phyloP scores from a whole-genome alignment of 1,140 invertebrate species.

The Ips nitidus region DNA sequence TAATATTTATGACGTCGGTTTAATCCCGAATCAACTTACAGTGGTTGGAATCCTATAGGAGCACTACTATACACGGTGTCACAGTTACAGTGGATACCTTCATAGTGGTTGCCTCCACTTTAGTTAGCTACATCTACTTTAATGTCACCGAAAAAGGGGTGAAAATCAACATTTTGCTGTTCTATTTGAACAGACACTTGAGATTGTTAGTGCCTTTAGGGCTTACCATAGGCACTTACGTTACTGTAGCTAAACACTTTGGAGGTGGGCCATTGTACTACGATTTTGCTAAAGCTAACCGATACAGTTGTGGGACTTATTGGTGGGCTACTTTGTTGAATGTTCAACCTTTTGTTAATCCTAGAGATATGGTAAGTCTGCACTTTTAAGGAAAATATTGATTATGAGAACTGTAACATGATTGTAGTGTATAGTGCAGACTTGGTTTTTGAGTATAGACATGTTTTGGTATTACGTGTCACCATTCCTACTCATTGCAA shows the following conservation, averaged over 20 bases:
- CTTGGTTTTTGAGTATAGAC: slow-evolving; percentile 68
- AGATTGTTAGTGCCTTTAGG: slow-evolving; percentile 53
- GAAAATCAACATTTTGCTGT: slow-evolving; percentile 45
- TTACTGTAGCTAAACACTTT: slow-evolving; percentile 46
- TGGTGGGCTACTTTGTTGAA: slow-evolving; percentile 54
- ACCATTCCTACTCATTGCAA: slow-evolving; percentile 56
- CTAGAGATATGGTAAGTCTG: slow-evolving; percentile 41
- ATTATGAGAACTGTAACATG: not conserved
- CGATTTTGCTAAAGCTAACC: slow-evolving; percentile 28
- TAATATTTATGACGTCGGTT: slow-evolving; percentile 19
- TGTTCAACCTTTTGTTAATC: slow-evolving; percentile 51
- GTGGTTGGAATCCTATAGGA: slow-evolving; percentile 39
- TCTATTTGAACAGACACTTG: slow-evolving; percentile 48
- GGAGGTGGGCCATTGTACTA: slow-evolving; percentile 52
- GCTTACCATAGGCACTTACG: slow-evolving; percentile 49
- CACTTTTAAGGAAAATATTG: not conserved
- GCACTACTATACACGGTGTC: slow-evolving; percentile 39
- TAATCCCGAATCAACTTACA: slow-evolving; percentile 24
- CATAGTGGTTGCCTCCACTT: slow-evolving; percentile 55
- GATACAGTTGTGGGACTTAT: slow-evolving; percentile 45
- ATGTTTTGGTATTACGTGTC: slow-evolving; percentile 63
- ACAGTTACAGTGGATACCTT: slow-evolving; percentile 52
- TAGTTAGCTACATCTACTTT: slow-evolving; percentile 54
- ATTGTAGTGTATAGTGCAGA: slow-evolving; percentile 61
- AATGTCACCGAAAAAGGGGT: slow-evolving; percentile 46